These are phyloP conservation scores for Aspidoscelis tigris DNA, from an alignment of 2,113 vertebrate genomes.

Conservation along the genomic window DNA sequence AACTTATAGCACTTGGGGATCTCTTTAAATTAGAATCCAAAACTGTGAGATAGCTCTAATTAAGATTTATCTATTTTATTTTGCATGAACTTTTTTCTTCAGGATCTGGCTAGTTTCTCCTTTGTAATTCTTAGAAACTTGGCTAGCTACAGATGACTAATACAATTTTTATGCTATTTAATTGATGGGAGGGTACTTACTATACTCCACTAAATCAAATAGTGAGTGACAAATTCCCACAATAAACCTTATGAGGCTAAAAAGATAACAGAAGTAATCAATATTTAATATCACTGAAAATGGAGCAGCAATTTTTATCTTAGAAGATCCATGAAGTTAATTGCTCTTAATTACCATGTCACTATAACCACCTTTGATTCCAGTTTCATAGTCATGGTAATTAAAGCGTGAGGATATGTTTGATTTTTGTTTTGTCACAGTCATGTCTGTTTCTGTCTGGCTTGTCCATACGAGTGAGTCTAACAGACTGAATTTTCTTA, in stretches of 20 bases:
- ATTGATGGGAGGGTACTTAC: neutral
- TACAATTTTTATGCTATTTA: conserved; percentile 1
- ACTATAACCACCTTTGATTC: neutral
- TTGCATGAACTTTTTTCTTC: conserved; percentile 21
- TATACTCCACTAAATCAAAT: neutral
- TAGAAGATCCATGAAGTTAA: conserved; percentile 9
- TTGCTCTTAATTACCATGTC: conserved; percentile 14
- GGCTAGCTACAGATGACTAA: neutral
- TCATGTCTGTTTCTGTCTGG: neutral
- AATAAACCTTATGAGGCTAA: conserved; percentile 9
- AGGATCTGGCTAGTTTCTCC: conserved; percentile 18
- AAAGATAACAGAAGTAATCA: conserved; percentile 22
- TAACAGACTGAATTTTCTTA: neutral
- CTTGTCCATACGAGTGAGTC: neutral
- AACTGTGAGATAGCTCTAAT: neutral
- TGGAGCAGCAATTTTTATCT: conserved; percentile 3
- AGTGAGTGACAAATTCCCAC: conserved; percentile 9
- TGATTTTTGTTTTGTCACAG: neutral
- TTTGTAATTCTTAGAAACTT: neutral
- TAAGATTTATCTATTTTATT: conserved; percentile 35
- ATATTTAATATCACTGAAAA: conserved; percentile 19
- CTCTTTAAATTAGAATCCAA: conserved; percentile 9
- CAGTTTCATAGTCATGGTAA: neutral
- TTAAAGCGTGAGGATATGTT: neutral
- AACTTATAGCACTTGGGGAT: conserved; percentile 1